Evolutionary conservation across 2,797 vertebrate species (phyloP).

Genomic region (Scolopax rusticola): DNA sequence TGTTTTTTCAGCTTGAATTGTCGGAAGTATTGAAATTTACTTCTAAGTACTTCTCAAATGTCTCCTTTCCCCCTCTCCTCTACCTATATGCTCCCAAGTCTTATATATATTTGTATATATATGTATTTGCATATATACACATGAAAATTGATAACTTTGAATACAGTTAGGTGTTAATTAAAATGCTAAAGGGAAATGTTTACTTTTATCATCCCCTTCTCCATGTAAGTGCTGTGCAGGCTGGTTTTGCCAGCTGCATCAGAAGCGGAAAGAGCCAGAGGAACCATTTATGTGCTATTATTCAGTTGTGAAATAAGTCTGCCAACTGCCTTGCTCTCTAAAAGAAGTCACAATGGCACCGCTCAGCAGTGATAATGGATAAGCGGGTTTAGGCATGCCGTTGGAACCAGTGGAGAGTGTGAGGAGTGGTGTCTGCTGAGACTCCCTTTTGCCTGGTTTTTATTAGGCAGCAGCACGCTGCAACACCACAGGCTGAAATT

Average conservation of each 20-base stretch:
- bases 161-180: neutral
- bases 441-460: neutral
- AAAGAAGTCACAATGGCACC: neutral
- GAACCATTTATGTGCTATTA: accelerated
- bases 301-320: neutral
- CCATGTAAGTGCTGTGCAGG: accelerated
- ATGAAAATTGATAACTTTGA: neutral
- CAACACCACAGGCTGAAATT: neutral
- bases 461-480: neutral
- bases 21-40: neutral
- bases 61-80: neutral
- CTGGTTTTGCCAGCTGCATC: neutral
- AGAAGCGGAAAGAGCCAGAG: neutral
- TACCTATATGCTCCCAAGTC: neutral
- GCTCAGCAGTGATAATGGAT: neutral
- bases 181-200: neutral
- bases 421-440: neutral
- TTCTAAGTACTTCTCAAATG: neutral
- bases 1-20: conserved; percentile 56
- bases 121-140: neutral
- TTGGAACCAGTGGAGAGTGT: accelerated
- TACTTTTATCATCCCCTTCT: neutral
- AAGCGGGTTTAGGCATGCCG: accelerated
- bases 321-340: neutral
- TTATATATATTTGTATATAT: neutral